phyloP scores from a whole-genome alignment of 2,797 vertebrate genomes.

The Squalus acanthias region DNA sequence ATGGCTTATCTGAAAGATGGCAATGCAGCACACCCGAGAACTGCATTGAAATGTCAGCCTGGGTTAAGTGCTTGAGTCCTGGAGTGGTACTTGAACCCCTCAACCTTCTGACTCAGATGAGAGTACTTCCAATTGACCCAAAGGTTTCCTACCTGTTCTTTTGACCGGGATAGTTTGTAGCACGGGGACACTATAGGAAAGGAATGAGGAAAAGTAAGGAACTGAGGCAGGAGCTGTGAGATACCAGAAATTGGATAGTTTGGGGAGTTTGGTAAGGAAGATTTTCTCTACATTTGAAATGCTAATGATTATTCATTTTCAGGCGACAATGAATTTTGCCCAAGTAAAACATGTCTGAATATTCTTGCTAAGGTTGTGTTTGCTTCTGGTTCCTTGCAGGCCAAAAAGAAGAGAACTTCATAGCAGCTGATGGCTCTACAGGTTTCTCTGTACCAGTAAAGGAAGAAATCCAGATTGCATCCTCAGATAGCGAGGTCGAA shows the following conservation, averaged over 20 bases:
- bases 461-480: constrained; percentile 80
- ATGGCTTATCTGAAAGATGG: not conserved
- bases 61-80: not conserved
- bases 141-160: not conserved
- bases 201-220: not conserved
- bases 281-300: not conserved
- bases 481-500: constrained; percentile 94
- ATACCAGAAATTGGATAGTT: not conserved
- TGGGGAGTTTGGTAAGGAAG: not conserved
- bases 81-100: not conserved
- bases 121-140: not conserved
- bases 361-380: not conserved
- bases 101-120: not conserved
- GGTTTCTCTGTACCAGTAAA: constrained; percentile 62
- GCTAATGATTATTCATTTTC: not conserved
- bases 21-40: not conserved
- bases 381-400: constrained; percentile 61
- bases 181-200: not conserved
- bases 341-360: not conserved
- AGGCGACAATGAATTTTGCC: not conserved
- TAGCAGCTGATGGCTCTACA: constrained; percentile 61
- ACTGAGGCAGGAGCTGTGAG: not conserved
- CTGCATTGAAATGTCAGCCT: not conserved
- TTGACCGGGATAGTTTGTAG: not conserved
- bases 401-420: constrained; percentile 68